phyloP scores from a whole-genome alignment of 2,888 invertebrate genomes.

The Platycheirus albimanus region DNA sequence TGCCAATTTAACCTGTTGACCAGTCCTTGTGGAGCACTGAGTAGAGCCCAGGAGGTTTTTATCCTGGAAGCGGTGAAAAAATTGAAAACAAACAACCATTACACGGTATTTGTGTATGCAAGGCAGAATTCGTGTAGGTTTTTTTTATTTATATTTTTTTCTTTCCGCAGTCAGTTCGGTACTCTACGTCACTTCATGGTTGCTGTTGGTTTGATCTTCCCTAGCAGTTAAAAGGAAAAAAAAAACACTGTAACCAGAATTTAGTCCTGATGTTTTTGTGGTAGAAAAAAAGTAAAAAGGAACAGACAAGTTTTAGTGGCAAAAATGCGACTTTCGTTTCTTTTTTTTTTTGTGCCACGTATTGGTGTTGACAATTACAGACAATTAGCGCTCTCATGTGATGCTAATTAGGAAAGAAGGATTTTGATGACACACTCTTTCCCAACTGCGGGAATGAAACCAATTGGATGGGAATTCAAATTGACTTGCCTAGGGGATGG shows the following conservation, averaged over 20 bases:
- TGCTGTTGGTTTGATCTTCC: slow-evolving; percentile 42
- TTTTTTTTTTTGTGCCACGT: slow-evolving; percentile 5
- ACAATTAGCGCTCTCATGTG: slow-evolving; percentile 57
- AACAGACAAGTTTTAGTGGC: too few species aligned
- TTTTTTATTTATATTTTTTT: slow-evolving; percentile 22
- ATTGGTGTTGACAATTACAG: slow-evolving; percentile 64
- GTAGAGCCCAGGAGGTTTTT: slow-evolving; percentile 1
- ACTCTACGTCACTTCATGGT: neutral
- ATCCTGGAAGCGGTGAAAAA: slow-evolving; percentile 35
- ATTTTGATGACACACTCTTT: too few species aligned
- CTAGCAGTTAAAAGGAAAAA: slow-evolving; percentile 7
- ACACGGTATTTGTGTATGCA: slow-evolving; percentile 48
- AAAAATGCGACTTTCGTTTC: too few species aligned
- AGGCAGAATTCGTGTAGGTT: slow-evolving; percentile 26
- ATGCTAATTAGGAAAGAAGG: slow-evolving; percentile 50
- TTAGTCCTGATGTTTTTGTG: slow-evolving; percentile 6
- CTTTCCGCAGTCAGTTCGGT: neutral
- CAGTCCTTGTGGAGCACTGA: slow-evolving; percentile 14
- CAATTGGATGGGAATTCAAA: slow-evolving; percentile 2
- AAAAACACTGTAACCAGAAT: slow-evolving; percentile 29
- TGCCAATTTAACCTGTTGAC: slow-evolving; percentile 69
- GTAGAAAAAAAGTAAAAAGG: too few species aligned
- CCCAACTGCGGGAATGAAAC: too few species aligned
- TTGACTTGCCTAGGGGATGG: neutral
- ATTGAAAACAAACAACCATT: slow-evolving; percentile 60